Base-by-base conservation (phyloP, 2,888 invertebrate species). In the Cerastis rubricosa region DNA sequence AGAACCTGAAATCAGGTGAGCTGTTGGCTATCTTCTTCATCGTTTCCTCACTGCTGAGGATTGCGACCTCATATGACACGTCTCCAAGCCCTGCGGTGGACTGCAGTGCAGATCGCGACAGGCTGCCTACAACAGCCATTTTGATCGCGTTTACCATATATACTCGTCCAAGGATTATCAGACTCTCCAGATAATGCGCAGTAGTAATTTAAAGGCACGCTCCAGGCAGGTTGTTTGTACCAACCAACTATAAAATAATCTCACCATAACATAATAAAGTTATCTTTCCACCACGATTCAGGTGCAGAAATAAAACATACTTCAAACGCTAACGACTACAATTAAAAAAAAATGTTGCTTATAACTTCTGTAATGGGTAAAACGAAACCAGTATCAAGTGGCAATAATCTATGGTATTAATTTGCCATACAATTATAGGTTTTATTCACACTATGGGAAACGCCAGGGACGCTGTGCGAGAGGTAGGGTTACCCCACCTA, bases 281-380 rank as follows among this genome's bases (percentile, higher is more conserved):
- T 61, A 74, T 65, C 47, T 29, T 19, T 12, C 40, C 63, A 35
- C 11, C n/a, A 14, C 29, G n/a, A 45, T 59, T 66, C 54, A 63
- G 22, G 2, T 71, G 43, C 43, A 70, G 29, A 67, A 83, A 73
- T 74, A 82, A 78, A 78, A 78, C 71, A 78, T 70, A 71, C 64
- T 61, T 67, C 65, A 65, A 67, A 79, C 59, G 45, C 59, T 72
- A 70, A 76, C 72, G 64, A 83, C 68, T 49, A 73, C n/a, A 78
- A 71, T 83, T 79, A 73, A 80, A 71, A 67, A 59, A 66, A 83
- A 67, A 63, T 77, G 74, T 81, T 73, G 77, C 76, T 25, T 66
- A 81, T 79, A 79, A 57, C 67, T 79, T 84, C 66, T 47, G 45
- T 81, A 80, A 78, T 86, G 63, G 59, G 84, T 78, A 78, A 84